phyloP scores from a whole-genome alignment of 1,140 invertebrate species.

The Eriocheir sinensis region DNA sequence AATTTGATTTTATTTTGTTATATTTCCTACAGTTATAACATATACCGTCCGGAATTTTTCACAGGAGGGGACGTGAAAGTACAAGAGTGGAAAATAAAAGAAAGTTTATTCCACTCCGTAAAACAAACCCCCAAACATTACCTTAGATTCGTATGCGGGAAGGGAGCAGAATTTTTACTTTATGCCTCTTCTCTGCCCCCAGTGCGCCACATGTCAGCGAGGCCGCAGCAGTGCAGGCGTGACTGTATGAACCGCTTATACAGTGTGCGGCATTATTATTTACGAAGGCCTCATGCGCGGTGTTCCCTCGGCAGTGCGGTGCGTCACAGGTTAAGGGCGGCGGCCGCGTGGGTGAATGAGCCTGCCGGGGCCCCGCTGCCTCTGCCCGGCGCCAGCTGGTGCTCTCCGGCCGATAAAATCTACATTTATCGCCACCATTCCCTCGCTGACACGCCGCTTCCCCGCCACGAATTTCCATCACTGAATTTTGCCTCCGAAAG shows the following conservation, averaged over 20 bases:
- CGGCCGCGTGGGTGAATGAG: no score
- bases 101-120: no score
- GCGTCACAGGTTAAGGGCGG: background rate
- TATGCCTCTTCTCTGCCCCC: no score
- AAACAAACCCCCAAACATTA: no score
- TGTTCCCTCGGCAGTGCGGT: background rate
- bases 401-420: background rate
- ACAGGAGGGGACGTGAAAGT: no score
- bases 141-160: no score
- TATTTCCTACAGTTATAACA: no score
- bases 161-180: no score
- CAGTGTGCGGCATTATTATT: background rate
- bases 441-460: constrained; percentile 6
- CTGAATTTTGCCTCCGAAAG: background rate
- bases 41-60: no score
- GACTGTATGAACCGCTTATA: no score
- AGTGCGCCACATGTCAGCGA: background rate
- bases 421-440: background rate
- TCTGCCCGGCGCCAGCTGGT: background rate
- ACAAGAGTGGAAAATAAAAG: no score
- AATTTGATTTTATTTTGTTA: no score
- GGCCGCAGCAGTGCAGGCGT: background rate
- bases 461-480: background rate
- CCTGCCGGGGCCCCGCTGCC: background rate
- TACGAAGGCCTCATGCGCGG: background rate